Conservation (phyloP, 1,140 invertebrate genomes). For the Goniozus legneri region DNA sequence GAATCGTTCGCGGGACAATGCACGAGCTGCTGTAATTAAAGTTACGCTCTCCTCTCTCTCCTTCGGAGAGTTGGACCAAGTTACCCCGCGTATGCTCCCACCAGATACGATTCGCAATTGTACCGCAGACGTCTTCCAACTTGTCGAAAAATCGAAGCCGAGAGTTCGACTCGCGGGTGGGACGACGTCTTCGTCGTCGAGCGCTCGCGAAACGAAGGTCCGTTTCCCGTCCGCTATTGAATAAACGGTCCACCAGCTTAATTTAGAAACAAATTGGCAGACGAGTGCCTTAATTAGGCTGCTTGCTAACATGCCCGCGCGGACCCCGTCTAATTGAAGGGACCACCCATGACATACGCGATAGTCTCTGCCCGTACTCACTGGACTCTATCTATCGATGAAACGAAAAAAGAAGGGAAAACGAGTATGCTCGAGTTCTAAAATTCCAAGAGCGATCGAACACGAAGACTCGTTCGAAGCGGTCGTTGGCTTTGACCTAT, state of each 20-base stretch:
- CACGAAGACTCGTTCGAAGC: slow-evolving; percentile 12
- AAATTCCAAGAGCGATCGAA: too few relatives aligned
- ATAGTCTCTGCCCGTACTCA: slow-evolving; percentile 1
- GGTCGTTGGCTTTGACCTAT: slow-evolving; percentile 21
- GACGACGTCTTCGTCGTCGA: too few relatives aligned
- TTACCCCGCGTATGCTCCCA: neutral
- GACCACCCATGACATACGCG: slow-evolving; percentile 41
- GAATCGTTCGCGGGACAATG: slow-evolving; percentile 22
- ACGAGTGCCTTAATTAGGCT: slow-evolving; percentile 45
- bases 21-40: slow-evolving; percentile 29
- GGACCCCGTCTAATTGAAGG: slow-evolving; percentile 42
- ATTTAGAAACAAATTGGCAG: slow-evolving; percentile 46
- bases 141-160: too few relatives aligned
- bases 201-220: too few relatives aligned
- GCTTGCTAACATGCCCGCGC: slow-evolving; percentile 43
- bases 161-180: too few relatives aligned
- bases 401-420: too few relatives aligned
- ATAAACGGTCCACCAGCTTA: too few relatives aligned
- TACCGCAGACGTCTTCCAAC: too few relatives aligned
- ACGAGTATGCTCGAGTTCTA: too few relatives aligned
- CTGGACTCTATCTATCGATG: slow-evolving; percentile 1
- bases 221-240: too few relatives aligned
- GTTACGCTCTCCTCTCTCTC: slow-evolving; percentile 12
- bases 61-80: slow-evolving; percentile 2
- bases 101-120: neutral